phyloP scores from a whole-genome alignment of 2,797 vertebrate genomes.

The Tangara arthus region DNA sequence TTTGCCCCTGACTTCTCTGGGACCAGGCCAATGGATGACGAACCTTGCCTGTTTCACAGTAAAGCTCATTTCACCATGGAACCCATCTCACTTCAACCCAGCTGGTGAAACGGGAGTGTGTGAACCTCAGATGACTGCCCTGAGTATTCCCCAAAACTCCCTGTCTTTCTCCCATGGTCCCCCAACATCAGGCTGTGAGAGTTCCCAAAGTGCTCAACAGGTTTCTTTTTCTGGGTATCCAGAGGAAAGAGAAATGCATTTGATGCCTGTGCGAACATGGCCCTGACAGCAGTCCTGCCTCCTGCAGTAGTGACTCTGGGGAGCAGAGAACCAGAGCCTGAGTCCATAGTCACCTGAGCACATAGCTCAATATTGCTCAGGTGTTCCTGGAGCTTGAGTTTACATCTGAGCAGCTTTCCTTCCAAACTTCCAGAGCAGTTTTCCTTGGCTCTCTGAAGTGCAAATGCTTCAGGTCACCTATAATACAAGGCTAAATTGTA shows the following conservation, averaged over 20 bases:
- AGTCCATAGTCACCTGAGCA: background rate
- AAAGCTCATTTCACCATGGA: background rate
- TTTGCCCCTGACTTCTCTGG: background rate
- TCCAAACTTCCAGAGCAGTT: background rate
- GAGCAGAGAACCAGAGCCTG: background rate
- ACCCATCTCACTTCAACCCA: background rate
- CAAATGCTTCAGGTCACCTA: background rate
- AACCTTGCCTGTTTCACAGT: background rate
- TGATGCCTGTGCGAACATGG: background rate
- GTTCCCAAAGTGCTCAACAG: background rate
- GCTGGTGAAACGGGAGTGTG: background rate
- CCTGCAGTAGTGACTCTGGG: background rate
- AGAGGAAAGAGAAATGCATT: background rate
- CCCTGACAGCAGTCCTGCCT: background rate
- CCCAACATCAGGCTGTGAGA: background rate
- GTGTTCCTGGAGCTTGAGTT: background rate
- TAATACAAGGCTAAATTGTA: background rate
- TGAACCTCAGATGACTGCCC: background rate
- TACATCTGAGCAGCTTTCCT: background rate
- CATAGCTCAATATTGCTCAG: background rate
- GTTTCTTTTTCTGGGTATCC: background rate
- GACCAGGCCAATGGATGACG: background rate
- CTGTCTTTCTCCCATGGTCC: accelerated
- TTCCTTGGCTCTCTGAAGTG: background rate
- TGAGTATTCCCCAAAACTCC: background rate